Base-by-base conservation (phyloP, 2,888 invertebrate genomes). In the Drosophila merina region DNA sequence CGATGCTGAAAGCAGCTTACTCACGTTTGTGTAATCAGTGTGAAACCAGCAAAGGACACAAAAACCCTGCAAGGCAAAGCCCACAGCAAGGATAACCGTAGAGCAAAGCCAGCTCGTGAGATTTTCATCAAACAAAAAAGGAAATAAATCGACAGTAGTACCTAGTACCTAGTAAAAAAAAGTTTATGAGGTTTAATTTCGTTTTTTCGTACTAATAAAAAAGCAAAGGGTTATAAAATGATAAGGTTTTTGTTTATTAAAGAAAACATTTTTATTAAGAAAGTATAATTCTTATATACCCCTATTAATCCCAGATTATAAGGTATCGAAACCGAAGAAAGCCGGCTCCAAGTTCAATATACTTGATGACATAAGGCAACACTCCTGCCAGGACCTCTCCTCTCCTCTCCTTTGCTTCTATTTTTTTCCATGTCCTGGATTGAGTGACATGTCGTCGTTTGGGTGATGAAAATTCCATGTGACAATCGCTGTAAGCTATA, bases 11-110 rank as follows among this genome's bases (percentile, higher is more conserved):
- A 89, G 79, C 73, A 79, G 89, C 88, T 78, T 80, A 89, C 88
- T 89, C 88, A 89, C 86, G 88, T 89, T 88, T 89, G 80, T 88
- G 89, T 85, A 89, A 88, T 88, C 89, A 89, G 86, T 85, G 88
- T 74, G 87, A 87, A 82, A 81, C 64, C 86, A 69, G 60, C 71
- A 20, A 47, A 31, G 55, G 28, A 25, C 52, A 70, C 36, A 44
- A 28, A 44, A 44, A 50, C 28, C 20, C 25, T n/a, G 47, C 59
- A 52, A 64, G 49, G 52, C 49, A 75, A 70, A 63, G 8, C 68
- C 62, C 44, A 69, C 55, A 40, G 51, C 47, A 30, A 36, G 25
- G 14, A 10, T 50, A 67, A 57, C 56, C 47, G 47, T 57, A 38
- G 12, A 33, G 20, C 47, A 49, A 48, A 33, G 57, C 20, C 42